Evolutionary conservation across 2,888 invertebrate genomes (phyloP).

Genomic region (Chrysolina americana): DNA sequence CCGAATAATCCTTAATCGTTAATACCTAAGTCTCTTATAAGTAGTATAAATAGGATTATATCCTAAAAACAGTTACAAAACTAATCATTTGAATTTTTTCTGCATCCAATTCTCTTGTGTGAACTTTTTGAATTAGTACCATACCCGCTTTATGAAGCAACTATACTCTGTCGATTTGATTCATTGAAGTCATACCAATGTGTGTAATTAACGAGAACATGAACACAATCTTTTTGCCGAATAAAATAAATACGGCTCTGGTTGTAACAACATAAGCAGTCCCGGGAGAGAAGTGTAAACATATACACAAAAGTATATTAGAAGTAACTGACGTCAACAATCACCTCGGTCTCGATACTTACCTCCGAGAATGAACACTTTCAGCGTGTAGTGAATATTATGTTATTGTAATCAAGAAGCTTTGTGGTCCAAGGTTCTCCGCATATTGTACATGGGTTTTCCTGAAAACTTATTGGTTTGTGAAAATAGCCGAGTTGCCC

Average conservation of each 20-base stretch:
- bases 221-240: not conserved
- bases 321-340: conserved; percentile 56
- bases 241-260: conserved; percentile 38
- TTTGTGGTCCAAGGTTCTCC: not conserved
- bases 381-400: conserved; percentile 11
- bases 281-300: conserved; percentile 44
- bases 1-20: no score
- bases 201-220: not conserved
- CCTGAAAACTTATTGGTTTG: not conserved
- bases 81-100: no score
- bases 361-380: conserved; percentile 25
- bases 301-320: conserved; percentile 57
- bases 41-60: no score
- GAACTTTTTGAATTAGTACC: no score
- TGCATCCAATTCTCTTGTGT: no score
- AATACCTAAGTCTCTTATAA: no score
- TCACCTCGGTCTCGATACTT: conserved; percentile 57
- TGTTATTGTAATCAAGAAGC: not conserved
- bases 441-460: conserved; percentile 16
- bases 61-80: no score
- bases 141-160: not conserved
- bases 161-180: not conserved
- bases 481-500: no score
- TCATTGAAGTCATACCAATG: not conserved
- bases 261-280: conserved; percentile 32